Evolutionary conservation across 2,888 invertebrate species (phyloP), one percentile per base, ranked within the genome.

Genomic region (Cataglyphis altisquamis): DNA sequence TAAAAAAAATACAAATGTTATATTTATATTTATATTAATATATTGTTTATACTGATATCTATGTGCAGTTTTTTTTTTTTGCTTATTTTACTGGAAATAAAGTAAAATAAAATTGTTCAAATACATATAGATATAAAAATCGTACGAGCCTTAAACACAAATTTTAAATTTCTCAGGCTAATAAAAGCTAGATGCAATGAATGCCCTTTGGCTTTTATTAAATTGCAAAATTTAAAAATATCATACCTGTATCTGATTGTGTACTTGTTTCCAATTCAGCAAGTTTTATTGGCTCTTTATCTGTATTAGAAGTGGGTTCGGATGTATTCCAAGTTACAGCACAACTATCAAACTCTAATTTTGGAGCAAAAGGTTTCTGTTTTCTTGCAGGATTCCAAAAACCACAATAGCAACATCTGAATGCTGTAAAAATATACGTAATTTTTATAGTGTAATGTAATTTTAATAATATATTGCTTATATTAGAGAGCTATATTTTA

Each of bases 341-440:
- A 55, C 48, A 18, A 41, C 21, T 85, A 55, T 74, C 77, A 9
- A 41, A 84, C 15, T 95, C 95, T 83, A 96, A 92, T 92, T 95
- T 95, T 0, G 98, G 98, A 39, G 98, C 98, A 60, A 96, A 95
- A 0, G 98, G 98, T 52, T 97, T 96, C 92, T 97, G 97, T 94
- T 98, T 98, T 84, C 97, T 96, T n/a, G 99, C 97, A 39, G 98
- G 97, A 96, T 99, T 99, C 93, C 97, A 96, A 48, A 96, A 96
- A 83, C 97, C 97, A 95, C 99, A 99, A 95, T 98, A 99, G 90
- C 98, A 98, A 95, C 99, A 99, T 73, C 97, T 96, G 95, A 98
- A 99, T 66, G 98, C 98, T 86, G 97, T 95, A 88, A 55, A 63
- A 60, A 64, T 10, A 70, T 68, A 68, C 62, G 60, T 52, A 52